Conservation (phyloP, 2,888 invertebrate species). For the Sabatieria punctata region DNA sequence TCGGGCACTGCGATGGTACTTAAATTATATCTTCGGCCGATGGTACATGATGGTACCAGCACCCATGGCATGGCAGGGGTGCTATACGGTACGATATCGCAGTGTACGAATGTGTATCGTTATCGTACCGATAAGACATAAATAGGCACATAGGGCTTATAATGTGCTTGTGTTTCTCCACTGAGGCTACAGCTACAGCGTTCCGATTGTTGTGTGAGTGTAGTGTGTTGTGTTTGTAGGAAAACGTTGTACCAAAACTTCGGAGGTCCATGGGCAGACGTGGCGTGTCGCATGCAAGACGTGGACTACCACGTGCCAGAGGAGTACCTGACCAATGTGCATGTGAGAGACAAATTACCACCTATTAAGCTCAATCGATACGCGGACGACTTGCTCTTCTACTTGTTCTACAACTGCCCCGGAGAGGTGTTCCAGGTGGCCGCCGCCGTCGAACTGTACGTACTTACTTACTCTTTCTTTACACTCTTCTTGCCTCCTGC, state of each 20-base stretch:
- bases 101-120: no score
- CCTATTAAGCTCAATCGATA: constrained; percentile 87
- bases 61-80: no score
- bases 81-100: no score
- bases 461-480: constrained; percentile 21
- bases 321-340: constrained; percentile 92
- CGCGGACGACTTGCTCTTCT: constrained; percentile 92
- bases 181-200: no score
- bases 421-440: constrained; percentile 94
- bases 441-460: constrained; percentile 89
- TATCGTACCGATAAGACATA: no score
- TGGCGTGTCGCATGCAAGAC: constrained; percentile 93
- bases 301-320: constrained; percentile 41
- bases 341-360: constrained; percentile 59
- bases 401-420: constrained; percentile 96
- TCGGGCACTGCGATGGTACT: no score
- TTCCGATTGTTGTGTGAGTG: no score
- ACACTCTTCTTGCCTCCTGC: background rate
- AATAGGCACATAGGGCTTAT: no score
- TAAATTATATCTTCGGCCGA: no score
- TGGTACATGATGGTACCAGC: no score
- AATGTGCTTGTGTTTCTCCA: no score
- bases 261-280: constrained; percentile 96
- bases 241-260: constrained; percentile 79
- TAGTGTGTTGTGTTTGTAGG: constrained; percentile 13